Evolutionary conservation across 2,797 vertebrate species (phyloP).

Genomic region (Pogonophryne albipinna): DNA sequence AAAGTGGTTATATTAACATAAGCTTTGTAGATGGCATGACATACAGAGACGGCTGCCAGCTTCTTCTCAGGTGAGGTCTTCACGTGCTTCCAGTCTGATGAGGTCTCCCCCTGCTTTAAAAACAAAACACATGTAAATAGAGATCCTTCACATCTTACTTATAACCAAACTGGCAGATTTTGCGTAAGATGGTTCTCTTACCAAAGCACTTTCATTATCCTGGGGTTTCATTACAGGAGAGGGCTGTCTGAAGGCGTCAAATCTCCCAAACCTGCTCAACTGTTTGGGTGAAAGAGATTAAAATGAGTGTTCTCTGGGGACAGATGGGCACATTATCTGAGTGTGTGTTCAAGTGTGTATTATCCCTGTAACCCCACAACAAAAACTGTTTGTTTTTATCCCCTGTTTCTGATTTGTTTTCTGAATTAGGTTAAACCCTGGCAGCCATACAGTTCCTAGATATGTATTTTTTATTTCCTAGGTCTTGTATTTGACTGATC

Average conservation of each 20-base stretch:
- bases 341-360: constrained; percentile 21
- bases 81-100: constrained; percentile 86
- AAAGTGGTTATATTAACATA: constrained; percentile 12
- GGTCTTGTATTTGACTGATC: not conserved
- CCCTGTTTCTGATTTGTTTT: constrained; percentile 28
- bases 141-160: not conserved
- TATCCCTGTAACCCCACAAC: constrained; percentile 14
- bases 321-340: constrained; percentile 62
- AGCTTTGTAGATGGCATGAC: constrained; percentile 31
- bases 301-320: constrained; percentile 49
- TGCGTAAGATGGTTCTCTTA: constrained; percentile 45
- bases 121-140: constrained; percentile 16
- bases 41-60: constrained; percentile 69
- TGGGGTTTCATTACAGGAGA: constrained; percentile 74
- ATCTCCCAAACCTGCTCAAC: constrained; percentile 89
- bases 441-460: constrained; percentile 3
- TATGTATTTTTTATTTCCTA: not conserved
- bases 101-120: constrained; percentile 83
- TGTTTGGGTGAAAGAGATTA: constrained; percentile 81
- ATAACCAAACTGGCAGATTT: not conserved
- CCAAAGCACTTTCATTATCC: constrained; percentile 69
- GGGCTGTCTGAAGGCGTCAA: constrained; percentile 85
- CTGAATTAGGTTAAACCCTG: constrained; percentile 50
- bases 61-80: constrained; percentile 85
- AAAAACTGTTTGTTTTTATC: constrained; percentile 44